phyloP scores from a whole-genome alignment of 2,797 vertebrate genomes.

The Champsocephalus gunnari region DNA sequence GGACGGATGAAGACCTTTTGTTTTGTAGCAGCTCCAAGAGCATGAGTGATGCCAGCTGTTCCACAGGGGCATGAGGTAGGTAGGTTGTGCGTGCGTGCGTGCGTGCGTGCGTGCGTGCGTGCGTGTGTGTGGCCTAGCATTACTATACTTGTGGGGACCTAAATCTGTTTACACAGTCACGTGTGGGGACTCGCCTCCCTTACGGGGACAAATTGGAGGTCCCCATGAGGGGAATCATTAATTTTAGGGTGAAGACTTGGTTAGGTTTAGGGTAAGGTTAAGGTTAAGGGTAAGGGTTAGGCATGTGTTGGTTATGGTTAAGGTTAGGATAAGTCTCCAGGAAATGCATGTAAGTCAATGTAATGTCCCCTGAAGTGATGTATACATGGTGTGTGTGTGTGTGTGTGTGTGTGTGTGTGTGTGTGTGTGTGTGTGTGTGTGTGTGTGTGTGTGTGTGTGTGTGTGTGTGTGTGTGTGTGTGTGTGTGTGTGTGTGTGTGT shows the following conservation, averaged over 20 bases:
- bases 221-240: too few relatives aligned
- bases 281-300: too few relatives aligned
- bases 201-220: too few relatives aligned
- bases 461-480: slow-evolving; percentile 43
- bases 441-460: slow-evolving; percentile 27
- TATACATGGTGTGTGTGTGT: slow-evolving; percentile 28
- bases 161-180: too few relatives aligned
- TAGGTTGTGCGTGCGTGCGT: slow-evolving; percentile 49
- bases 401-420: slow-evolving; percentile 45
- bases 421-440: slow-evolving; percentile 39
- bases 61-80: slow-evolving; percentile 64
- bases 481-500: slow-evolving; percentile 34
- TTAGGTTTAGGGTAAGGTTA: too few relatives aligned
- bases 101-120: slow-evolving; percentile 37
- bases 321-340: too few relatives aligned
- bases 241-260: too few relatives aligned
- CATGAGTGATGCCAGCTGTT: slow-evolving; percentile 66
- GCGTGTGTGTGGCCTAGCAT: slow-evolving; percentile 13
- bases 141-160: too few relatives aligned
- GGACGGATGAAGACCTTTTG: slow-evolving; percentile 68
- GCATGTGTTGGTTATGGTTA: too few relatives aligned
- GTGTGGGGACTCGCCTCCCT: too few relatives aligned
- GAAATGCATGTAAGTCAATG: too few relatives aligned
- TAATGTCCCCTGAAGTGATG: too few relatives aligned
- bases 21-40: slow-evolving; percentile 74